These are phyloP conservation scores for Hypsibius dujardini DNA, from an alignment of 1,140 invertebrate species.

Conservation along the genomic window DNA sequence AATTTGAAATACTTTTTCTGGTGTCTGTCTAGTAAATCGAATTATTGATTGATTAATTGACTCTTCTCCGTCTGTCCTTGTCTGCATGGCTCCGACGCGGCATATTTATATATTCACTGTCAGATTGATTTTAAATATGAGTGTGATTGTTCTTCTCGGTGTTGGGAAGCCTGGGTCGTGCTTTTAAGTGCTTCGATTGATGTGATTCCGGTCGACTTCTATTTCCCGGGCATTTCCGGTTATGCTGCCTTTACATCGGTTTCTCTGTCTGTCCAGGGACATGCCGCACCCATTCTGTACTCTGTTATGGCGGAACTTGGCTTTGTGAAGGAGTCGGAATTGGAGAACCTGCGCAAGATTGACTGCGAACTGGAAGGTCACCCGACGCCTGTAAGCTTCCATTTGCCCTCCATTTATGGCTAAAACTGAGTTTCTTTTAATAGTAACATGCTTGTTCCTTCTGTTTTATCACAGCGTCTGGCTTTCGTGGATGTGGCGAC, in stretches of 20 bases:
- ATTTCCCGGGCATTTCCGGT: background rate
- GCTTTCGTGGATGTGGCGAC: slow-evolving; percentile 97
- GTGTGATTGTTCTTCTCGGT: background rate
- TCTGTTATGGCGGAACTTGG: slow-evolving; percentile 95
- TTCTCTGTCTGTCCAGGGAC: slow-evolving; percentile 42
- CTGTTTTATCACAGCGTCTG: slow-evolving; percentile 42
- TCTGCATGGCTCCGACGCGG: no score
- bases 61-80: no score
- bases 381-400: slow-evolving; percentile 59
- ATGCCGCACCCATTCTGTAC: slow-evolving; percentile 94
- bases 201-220: no score
- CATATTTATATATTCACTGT: no score
- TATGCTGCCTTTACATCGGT: slow-evolving; percentile 17
- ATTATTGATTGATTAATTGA: no score
- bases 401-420: background rate
- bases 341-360: slow-evolving; percentile 77
- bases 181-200: no score
- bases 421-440: slow-evolving; percentile 9
- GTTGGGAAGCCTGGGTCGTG: background rate
- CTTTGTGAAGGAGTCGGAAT: slow-evolving; percentile 61
- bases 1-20: no score
- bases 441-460: slow-evolving; percentile 22
- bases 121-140: no score
- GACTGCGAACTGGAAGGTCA: slow-evolving; percentile 91
- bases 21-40: no score